These are phyloP conservation scores for Ips nitidus DNA, from an alignment of 1,140 invertebrate genomes.

Conservation along the genomic window DNA sequence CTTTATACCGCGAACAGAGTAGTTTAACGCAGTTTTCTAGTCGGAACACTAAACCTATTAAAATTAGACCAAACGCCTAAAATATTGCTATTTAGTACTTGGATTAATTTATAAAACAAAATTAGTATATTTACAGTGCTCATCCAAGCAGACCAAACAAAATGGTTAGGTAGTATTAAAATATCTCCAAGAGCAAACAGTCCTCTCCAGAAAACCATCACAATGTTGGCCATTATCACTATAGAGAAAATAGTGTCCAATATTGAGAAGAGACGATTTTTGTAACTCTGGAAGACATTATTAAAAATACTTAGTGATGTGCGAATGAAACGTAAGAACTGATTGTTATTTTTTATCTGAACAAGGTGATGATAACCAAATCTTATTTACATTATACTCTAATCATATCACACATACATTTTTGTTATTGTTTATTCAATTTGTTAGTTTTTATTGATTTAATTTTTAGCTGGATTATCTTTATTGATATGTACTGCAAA, in stretches of 20 bases:
- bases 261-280: constrained; percentile 1
- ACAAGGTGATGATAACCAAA: background rate
- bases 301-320: background rate
- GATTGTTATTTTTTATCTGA: too few relatives aligned
- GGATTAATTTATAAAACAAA: background rate
- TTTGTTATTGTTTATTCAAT: too few relatives aligned
- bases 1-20: constrained; percentile 63
- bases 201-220: constrained; percentile 28
- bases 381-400: background rate
- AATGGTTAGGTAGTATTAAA: constrained; percentile 25
- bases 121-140: constrained; percentile 20
- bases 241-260: constrained; percentile 28
- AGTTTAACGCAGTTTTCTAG: constrained; percentile 72
- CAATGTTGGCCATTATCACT: constrained; percentile 24
- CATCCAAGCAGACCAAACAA: constrained; percentile 19
- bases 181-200: constrained; percentile 19
- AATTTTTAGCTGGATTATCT: too few relatives aligned
- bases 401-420: background rate
- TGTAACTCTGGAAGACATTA: constrained; percentile 13
- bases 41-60: constrained; percentile 70
- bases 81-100: constrained; percentile 6
- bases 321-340: too few relatives aligned
- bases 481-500: too few relatives aligned
- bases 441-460: too few relatives aligned
- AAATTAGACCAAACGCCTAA: constrained; percentile 72